Conservation (phyloP, 1,140 invertebrate species). For the Drosophila ironensis region DNA sequence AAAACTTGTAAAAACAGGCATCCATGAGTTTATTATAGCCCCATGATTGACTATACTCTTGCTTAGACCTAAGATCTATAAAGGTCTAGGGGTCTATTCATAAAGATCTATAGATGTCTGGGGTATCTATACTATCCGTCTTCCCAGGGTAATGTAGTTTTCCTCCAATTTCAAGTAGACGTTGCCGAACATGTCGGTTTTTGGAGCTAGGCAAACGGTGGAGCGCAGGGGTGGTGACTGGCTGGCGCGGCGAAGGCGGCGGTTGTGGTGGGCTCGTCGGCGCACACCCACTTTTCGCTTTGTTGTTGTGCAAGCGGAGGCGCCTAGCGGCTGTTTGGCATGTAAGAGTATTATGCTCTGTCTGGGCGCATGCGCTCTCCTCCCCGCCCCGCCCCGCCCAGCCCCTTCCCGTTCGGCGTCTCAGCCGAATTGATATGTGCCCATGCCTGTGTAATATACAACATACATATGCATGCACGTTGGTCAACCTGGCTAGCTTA, state of each 20-base stretch:
- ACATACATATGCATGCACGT: constrained; percentile 32
- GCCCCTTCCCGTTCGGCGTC: background rate
- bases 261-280: constrained; percentile 60
- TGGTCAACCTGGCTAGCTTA: constrained; percentile 53
- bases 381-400: background rate
- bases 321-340: constrained; percentile 44
- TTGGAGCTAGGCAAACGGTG: constrained; percentile 12
- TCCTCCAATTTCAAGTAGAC: no score
- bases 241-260: no score
- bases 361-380: background rate
- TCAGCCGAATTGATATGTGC: constrained; percentile 10
- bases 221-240: background rate
- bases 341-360: constrained; percentile 13
- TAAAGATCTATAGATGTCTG: no score
- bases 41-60: no score
- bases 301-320: constrained; percentile 53
- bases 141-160: no score
- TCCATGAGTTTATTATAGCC: no score
- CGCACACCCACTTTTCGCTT: constrained; percentile 63
- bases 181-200: no score
- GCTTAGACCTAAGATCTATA: no score
- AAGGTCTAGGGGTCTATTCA: no score
- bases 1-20: no score
- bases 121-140: no score
- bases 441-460: no score